Base-by-base conservation (phyloP, 92 coral and sea anemone species). In the Montipora capitata region DNA sequence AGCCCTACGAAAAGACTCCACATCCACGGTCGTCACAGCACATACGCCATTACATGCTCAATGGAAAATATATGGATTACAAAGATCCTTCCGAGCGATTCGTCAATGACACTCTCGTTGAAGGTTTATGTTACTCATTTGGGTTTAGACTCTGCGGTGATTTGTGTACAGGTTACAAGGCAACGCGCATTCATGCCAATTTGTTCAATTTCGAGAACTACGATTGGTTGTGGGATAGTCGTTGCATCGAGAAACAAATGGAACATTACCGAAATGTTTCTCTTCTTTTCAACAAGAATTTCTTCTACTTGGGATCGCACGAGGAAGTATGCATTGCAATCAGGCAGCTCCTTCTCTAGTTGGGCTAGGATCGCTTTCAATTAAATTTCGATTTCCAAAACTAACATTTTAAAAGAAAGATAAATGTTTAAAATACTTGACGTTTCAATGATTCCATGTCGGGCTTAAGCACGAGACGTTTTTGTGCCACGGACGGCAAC, bases 51-150 rank as follows among this genome's bases (percentile, higher is more conserved):
- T 57, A 10, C 16, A 57, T 57, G n/a, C 63, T 57, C 12, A 12
- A 57, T 12, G 63, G 63, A 8, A 57, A 57, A 14, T 57, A 8
- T 14, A 12, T 57, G 63, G 4, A 2, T 57, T 0, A 14, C 1
- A 14, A 10, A 8, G 63, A 57, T 10, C 63, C 63, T 10, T 3
- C 63, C 3, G 63, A 10, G 8, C 41, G 72, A 7, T 66, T 18
- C 0, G 72, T 66, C 4, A 66, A 66, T 66, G 15, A 66, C 72
- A 66, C 72, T 2, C 27, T 66, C 13, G 41, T 66, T 66, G 72
- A 66, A 66, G 72, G 72, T 35, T 9, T 66, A 66, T 66, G 72
- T 66, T 66, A 18, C 9, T 66, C 72, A n/a, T 66, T 66, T 35
- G 72, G 72, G 10, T 3, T 12, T 3, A 57, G 16, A 57, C 63